phyloP scores from a whole-genome alignment of 2,888 invertebrate species.

The Phortica magna region DNA sequence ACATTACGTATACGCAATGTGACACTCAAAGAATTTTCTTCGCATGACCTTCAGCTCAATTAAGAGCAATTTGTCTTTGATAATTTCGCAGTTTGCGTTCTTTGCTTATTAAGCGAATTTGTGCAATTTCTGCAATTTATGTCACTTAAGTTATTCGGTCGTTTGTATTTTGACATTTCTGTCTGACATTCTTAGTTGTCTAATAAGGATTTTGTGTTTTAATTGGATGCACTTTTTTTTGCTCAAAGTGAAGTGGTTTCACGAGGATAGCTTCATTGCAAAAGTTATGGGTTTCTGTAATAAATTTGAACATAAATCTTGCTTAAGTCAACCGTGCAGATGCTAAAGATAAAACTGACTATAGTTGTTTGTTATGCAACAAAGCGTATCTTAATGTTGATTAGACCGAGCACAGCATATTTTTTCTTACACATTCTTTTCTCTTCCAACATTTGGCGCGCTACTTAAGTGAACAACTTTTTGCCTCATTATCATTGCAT shows the following conservation, averaged over 20 bases:
- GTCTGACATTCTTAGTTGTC: no score
- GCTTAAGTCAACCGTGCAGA: background rate
- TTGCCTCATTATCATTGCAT: constrained; percentile 32
- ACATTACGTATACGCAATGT: background rate
- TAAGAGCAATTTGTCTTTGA: constrained; percentile 12
- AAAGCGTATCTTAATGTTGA: background rate
- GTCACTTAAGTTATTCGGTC: background rate
- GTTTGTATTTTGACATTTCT: background rate
- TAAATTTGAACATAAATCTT: background rate
- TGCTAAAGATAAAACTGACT: background rate
- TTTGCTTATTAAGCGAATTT: constrained; percentile 23
- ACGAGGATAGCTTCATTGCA: no score
- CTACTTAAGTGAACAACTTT: constrained; percentile 26
- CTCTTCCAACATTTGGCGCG: background rate
- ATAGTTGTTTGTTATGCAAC: background rate
- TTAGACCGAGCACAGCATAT: background rate
- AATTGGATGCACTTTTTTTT: no score
- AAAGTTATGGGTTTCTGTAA: background rate
- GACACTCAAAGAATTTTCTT: background rate
- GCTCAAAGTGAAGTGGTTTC: background rate
- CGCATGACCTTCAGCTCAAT: background rate
- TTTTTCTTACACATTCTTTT: background rate
- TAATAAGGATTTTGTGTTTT: no score
- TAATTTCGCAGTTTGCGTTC: background rate
- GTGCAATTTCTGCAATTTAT: constrained; percentile 15